A percentile compares a stretch with the other conserved stretches of the same genome.
phyloP scores from a whole-genome alignment of 2,888 invertebrate species.

The Phyto melanocephala region DNA sequence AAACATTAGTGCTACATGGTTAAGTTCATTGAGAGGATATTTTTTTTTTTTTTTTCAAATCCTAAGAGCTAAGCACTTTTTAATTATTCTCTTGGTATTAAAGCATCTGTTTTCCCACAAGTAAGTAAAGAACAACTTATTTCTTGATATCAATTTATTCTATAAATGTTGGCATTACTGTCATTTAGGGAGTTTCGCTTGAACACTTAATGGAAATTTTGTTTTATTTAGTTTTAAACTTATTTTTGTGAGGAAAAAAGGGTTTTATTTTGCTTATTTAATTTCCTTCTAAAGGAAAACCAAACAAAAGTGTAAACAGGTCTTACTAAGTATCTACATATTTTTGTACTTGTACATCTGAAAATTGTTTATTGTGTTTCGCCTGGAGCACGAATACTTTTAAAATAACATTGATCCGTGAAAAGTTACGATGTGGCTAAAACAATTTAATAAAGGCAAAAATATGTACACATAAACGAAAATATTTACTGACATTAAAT shows the following conservation, averaged over 20 bases:
- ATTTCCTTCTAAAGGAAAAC: background rate
- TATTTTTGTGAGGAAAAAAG: background rate
- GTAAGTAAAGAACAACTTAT: no score
- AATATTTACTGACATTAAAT: background rate
- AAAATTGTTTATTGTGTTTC: background rate
- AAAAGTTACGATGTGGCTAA: background rate
- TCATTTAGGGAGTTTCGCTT: background rate
- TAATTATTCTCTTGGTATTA: no score
- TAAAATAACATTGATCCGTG: background rate
- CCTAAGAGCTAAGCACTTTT: no score
- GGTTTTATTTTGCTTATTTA: background rate
- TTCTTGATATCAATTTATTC: background rate
- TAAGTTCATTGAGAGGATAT: background rate
- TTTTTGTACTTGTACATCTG: background rate
- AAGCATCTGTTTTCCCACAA: no score
- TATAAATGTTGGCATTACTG: background rate
- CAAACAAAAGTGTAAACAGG: background rate
- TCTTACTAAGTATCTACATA: background rate
- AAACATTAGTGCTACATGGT: background rate
- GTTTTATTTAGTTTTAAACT: background rate
- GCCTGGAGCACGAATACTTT: background rate
- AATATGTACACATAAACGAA: constrained; percentile 6
- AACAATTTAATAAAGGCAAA: background rate
- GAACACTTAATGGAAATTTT: background rate
- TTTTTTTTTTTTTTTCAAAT: background rate